These are phyloP conservation scores for Tetramorium bicarinatum DNA, from an alignment of 2,888 invertebrate species.

Conservation along the genomic window DNA sequence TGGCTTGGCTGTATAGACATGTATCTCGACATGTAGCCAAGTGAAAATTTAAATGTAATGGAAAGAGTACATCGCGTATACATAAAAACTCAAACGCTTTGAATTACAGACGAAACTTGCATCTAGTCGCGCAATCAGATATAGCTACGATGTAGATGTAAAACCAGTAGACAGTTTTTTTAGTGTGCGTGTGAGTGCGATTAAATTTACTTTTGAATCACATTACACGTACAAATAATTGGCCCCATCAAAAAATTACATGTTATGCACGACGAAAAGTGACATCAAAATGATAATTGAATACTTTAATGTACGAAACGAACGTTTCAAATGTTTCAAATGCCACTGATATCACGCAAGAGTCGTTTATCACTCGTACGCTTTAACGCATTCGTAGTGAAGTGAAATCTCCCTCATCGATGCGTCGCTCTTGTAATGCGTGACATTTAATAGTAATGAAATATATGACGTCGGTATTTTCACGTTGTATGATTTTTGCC, in stretches of 20 bases:
- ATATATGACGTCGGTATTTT: not conserved
- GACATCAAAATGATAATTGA: conserved; percentile 37
- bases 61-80: conserved; percentile 57
- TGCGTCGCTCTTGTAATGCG: conserved; percentile 25
- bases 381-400: conserved; percentile 31
- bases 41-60: conserved; percentile 47
- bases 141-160: conserved; percentile 46
- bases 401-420: conserved; percentile 33
- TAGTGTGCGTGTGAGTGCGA: not conserved
- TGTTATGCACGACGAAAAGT: conserved; percentile 9
- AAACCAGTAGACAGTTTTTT: not conserved
- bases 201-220: conserved; percentile 7
- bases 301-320: conserved; percentile 21
- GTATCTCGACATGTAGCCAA: conserved; percentile 25
- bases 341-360: conserved; percentile 23
- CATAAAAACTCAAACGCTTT: conserved; percentile 63
- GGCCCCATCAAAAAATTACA: conserved; percentile 13
- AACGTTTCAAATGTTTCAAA: conserved; percentile 38
- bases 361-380: conserved; percentile 32
- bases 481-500: conserved; percentile 15
- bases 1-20: not conserved
- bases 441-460: conserved; percentile 47
- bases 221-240: not conserved
- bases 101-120: conserved; percentile 58
- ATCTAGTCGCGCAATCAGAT: conserved; percentile 39